Evolutionary conservation across 1,140 invertebrate species (phyloP).

Genomic region (Cydia fagiglandana): DNA sequence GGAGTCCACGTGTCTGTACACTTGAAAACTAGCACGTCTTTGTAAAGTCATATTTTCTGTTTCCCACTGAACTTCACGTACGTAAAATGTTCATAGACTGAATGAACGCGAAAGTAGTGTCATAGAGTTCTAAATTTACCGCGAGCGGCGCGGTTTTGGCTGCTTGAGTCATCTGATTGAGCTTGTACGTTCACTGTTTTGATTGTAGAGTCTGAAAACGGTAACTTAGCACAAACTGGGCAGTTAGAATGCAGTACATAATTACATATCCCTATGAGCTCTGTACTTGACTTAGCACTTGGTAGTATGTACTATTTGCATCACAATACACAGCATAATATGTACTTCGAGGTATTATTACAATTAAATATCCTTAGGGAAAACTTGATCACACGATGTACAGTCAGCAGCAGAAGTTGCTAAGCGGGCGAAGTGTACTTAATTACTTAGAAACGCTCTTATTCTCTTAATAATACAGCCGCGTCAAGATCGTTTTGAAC

Average conservation of each 20-base stretch:
- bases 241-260: too few species aligned
- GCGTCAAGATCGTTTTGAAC: too few species aligned
- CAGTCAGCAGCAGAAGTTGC: too few species aligned
- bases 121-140: slow-evolving; percentile 45
- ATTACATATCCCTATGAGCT: too few species aligned
- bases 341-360: neutral
- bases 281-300: too few species aligned
- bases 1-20: slow-evolving; percentile 51
- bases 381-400: neutral
- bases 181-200: slow-evolving; percentile 1
- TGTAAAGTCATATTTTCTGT: slow-evolving; percentile 39
- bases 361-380: neutral
- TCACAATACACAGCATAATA: too few species aligned
- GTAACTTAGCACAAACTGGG: too few species aligned
- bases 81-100: slow-evolving; percentile 30
- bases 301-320: too few species aligned
- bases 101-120: slow-evolving; percentile 41
- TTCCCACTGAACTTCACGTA: neutral
- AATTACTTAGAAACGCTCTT: too few species aligned
- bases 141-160: slow-evolving; percentile 35
- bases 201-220: neutral
- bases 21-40: slow-evolving; percentile 61
- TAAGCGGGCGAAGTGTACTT: too few species aligned
- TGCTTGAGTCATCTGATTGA: slow-evolving; percentile 40
- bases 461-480: too few species aligned